Evolutionary conservation across 2,113 vertebrate species (phyloP), one percentile per base, ranked within the genome.

Genomic region (Neodontobutis hainanensis): DNA sequence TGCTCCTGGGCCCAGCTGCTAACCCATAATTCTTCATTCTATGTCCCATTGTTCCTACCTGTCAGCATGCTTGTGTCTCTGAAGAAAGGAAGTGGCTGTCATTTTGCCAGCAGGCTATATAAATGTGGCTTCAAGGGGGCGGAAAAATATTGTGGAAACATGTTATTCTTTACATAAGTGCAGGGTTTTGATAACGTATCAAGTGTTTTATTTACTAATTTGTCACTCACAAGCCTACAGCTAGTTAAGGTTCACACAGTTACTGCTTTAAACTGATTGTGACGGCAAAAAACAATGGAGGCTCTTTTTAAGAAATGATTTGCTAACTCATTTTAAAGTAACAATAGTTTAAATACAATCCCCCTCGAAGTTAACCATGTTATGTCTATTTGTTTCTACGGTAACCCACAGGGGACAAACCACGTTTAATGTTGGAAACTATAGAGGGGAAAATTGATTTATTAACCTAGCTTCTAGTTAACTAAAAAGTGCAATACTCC

Each of bases 11-110:
- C 80, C 89, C 92, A 93, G 92, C 91, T 93, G 92, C 91, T 88
- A 80, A 83, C 87, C 91, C 86, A 90, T 92, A 92, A 93, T 94
- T 92, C 91, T 92, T 93, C 91, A 92, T 92, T 92, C 90, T 89
- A 77, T 85, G 83, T 90, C 84, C 90, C 86, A 93, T 94, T 94
- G 92, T 94, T 93, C 88, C 88, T 89, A 92, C 89, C 92, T 92
- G 92, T 93, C 93, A 92, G 87, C 75, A 73, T 82, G 85, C 86
- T 89, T 92, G 88, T 90, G 90, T 91, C 86, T 91, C 85, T 47
- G 74, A 91, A 92, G 87, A 92, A 92, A 91, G 87, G 89, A 90
- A 89, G 90, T 90, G 78, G 87, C 89, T 89, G 85, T 91, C 89
- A 91, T 91, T 91, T 90, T 87, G 86, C 86, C 84, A 87, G 85